Evolutionary conservation across 2,797 vertebrate species (phyloP), one percentile per base, ranked within the genome.

Genomic region (Pteropus rufus): DNA sequence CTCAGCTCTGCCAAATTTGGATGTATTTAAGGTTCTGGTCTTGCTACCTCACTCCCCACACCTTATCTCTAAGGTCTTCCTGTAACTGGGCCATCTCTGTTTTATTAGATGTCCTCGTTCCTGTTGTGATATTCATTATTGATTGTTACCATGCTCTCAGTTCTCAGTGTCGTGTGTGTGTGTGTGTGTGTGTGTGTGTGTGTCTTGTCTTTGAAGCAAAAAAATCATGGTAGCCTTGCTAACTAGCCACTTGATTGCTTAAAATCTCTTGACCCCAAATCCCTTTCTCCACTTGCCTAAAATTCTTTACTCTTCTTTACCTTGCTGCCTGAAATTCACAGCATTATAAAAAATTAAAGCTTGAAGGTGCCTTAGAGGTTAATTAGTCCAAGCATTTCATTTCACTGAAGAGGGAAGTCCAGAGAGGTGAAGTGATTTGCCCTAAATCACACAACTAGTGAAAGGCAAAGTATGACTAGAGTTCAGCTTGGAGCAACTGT

Each of bases 311-410:
- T 79, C 44, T 70, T 83, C 29, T 95, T 90, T 92, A 72, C 41
- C 19, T 94, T 56, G n/a, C 24, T 88, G n/a, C 41, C 72, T 93
- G 72, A 94, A 95, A 93, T 93, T 60, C 83, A 93, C 6, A 90
- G 41, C 88, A 23, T 58, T 56, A 77, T 76, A 73, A 79, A 96
- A 93, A 7, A 31, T 69, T 64, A 92, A 84, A 93, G 16, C 29
- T 95, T 85, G 64, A 95, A 89, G 75, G 29, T 70, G 10, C 29
- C 46, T 79, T 86, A 89, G 56, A 91, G 64, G 94, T 89, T 49
- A 93, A 93, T 62, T 84, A 76, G 54, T 54, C 70, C 21, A 86
- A 95, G 31, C 34, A 83, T 24, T n/a, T 91, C n/a, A 69, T 87
- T 92, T 91, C 70, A 94, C 46, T 91, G 26, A 87, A 84, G 31